A percentile compares a stretch with the other conserved stretches of the same genome.
phyloP scores from a whole-genome alignment of 1,140 invertebrate genomes.

The Pemphigus obesinymphae region DNA sequence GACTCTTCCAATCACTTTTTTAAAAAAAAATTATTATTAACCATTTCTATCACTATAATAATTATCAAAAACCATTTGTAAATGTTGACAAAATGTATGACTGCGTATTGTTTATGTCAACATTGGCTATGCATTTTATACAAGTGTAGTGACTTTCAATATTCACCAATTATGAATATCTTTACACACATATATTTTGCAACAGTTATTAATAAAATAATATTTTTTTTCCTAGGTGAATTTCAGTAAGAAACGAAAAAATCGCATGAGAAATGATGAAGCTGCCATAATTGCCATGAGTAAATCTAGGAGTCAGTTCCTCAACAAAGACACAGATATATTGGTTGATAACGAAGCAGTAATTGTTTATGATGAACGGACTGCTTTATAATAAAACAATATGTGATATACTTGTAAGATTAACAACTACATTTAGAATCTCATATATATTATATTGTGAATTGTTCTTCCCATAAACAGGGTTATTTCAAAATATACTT shows the following conservation, averaged over 20 bases:
- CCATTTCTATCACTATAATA: too few species aligned
- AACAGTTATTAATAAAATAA: too few species aligned
- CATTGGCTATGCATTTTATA: too few species aligned
- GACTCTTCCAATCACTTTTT: too few species aligned
- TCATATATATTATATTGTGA: neutral
- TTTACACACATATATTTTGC: too few species aligned
- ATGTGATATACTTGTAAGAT: constrained; percentile 12
- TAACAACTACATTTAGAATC: neutral
- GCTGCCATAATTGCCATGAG: constrained; percentile 69
- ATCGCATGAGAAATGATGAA: constrained; percentile 68
- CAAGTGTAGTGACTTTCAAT: too few species aligned
- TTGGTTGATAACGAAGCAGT: constrained; percentile 64
- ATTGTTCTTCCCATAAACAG: neutral
- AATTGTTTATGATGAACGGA: constrained; percentile 69
- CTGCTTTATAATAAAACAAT: constrained; percentile 57
- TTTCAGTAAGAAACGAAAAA: constrained; percentile 66
- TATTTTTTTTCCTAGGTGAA: constrained; percentile 57
- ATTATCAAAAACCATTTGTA: too few species aligned
- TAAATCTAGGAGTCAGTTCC: constrained; percentile 64
- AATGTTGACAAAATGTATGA: too few species aligned
- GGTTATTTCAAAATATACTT: neutral
- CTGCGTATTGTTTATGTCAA: too few species aligned
- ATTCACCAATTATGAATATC: too few species aligned
- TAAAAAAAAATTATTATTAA: too few species aligned
- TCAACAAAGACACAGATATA: constrained; percentile 57